phyloP scores from a whole-genome alignment of 1,140 invertebrate species.

The Portunus trituberculatus region DNA sequence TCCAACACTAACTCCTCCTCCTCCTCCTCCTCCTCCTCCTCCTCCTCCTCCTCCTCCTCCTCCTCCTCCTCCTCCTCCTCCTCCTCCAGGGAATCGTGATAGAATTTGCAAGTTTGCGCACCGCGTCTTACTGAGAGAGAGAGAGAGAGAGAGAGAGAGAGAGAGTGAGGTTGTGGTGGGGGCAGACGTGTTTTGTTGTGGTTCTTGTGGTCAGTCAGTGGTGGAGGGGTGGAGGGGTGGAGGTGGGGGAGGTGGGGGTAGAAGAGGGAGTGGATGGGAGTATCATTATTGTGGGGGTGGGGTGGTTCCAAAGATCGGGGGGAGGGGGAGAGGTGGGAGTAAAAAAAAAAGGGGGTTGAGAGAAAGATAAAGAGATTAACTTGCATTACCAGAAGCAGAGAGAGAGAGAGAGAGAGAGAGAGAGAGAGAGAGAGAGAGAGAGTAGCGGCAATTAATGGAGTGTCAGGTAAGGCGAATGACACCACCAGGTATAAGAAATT shows the following conservation, averaged over 20 bases:
- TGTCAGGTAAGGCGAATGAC: neutral
- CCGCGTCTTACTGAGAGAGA: conserved; percentile 21
- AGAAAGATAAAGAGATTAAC: no score
- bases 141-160: conserved; percentile 48
- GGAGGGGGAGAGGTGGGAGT: no score
- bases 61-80: no score
- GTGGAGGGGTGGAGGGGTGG: neutral
- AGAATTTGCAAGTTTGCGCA: conserved; percentile 46
- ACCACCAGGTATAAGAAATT: neutral
- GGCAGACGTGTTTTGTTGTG: neutral
- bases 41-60: neutral
- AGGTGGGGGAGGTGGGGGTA: neutral
- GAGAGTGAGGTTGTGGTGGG: conserved; percentile 25
- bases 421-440: conserved; percentile 20
- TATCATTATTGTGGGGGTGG: no score
- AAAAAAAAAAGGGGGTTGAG: neutral
- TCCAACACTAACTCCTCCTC: neutral
- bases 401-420: conserved; percentile 20
- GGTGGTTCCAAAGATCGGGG: no score
- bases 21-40: conserved; percentile 6
- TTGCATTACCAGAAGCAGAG: neutral
- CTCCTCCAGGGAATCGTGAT: conserved; percentile 30
- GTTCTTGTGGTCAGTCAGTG: neutral
- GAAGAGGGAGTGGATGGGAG: neutral
- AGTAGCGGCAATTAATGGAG: neutral